Conservation (phyloP, 2,888 invertebrate genomes). For the Protodeltote pygarga region DNA sequence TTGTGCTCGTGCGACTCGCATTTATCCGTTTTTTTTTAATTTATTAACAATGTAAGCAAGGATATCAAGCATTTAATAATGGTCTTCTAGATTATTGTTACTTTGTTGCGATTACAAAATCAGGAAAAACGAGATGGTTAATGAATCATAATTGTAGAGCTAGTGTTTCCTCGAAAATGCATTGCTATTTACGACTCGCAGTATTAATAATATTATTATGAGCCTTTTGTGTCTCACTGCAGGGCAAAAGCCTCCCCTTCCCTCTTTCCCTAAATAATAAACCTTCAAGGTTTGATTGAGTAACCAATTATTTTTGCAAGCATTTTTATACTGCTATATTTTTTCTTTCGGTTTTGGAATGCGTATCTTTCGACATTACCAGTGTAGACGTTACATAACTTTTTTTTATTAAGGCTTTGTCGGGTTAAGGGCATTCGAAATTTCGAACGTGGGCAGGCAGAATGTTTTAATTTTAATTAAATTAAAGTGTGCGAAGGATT, state of each 20-base stretch:
- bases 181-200: background rate
- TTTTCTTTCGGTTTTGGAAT: conserved; percentile 29
- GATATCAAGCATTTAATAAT: background rate
- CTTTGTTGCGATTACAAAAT: too few species aligned
- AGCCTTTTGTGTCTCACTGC: too few species aligned
- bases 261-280: background rate
- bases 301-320: conserved; percentile 5
- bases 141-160: conserved; percentile 1
- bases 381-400: conserved; percentile 21
- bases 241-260: too few species aligned
- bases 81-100: conserved; percentile 6
- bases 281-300: background rate
- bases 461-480: too few species aligned
- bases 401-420: conserved; percentile 10
- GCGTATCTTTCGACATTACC: conserved; percentile 27
- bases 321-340: conserved; percentile 1
- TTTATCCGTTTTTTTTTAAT: too few species aligned
- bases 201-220: background rate
- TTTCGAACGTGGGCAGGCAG: too few species aligned
- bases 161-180: too few species aligned
- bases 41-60: conserved; percentile 28
- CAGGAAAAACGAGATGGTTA: too few species aligned
- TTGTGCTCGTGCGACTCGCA: too few species aligned
- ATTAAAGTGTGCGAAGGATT: too few species aligned
- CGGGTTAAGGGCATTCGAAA: conserved; percentile 19